Percentiles rank a stretch among this genome's conserved stretches.
phyloP scores from a whole-genome alignment of 2,113 vertebrate species.

The rat (Rattus norvegicus) region DNA sequence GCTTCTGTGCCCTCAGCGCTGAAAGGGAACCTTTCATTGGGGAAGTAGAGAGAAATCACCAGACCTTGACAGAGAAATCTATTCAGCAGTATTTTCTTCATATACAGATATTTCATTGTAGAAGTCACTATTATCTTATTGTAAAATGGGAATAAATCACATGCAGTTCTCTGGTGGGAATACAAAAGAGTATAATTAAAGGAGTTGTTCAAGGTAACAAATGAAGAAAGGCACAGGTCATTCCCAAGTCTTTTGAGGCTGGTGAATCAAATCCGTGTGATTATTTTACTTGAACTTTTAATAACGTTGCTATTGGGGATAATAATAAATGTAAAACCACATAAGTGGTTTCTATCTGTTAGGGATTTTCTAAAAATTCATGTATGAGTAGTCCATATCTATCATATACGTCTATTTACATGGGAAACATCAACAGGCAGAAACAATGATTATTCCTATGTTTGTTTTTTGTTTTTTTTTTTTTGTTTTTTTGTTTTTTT shows the following conservation, averaged over 20 bases:
- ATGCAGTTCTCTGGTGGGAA: neutral
- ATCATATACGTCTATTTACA: neutral
- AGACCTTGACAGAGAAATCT: slow-evolving; percentile 6
- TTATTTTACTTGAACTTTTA: slow-evolving; percentile 5
- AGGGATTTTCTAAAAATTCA: neutral
- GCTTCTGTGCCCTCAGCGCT: neutral
- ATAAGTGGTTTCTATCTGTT: neutral
- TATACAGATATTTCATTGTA: neutral
- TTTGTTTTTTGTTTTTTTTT: neutral
- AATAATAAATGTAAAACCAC: neutral
- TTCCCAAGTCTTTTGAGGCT: neutral
- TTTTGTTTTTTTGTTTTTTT: neutral
- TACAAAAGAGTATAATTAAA: slow-evolving; percentile 12
- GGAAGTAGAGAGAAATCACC: slow-evolving; percentile 22
- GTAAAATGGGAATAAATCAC: slow-evolving; percentile 20
- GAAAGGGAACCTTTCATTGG: slow-evolving; percentile 1
- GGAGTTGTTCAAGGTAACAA: neutral
- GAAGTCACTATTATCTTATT: slow-evolving; percentile 39
- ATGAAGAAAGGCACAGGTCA: neutral
- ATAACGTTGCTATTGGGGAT: neutral
- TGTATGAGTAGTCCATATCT: neutral
- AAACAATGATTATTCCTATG: neutral
- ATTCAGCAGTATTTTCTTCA: slow-evolving; percentile 4
- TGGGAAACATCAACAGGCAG: neutral
- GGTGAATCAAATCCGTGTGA: neutral